Conservation (phyloP, 1,140 invertebrate species). For the Tetraneura akinire region DNA sequence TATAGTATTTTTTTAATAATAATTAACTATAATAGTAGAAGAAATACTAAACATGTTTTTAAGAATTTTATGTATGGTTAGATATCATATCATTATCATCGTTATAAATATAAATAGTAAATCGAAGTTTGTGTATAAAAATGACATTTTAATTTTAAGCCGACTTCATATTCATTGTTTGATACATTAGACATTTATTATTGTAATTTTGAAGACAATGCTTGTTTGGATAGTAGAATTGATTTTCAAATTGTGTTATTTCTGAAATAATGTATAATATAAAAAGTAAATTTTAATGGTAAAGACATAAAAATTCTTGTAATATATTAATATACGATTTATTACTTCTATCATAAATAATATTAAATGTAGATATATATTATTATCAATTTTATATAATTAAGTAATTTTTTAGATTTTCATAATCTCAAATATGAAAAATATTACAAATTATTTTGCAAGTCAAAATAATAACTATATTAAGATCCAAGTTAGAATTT, state of each 20-base stretch:
- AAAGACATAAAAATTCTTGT: not conserved
- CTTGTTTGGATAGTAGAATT: conserved; percentile 39
- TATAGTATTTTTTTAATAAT: no score
- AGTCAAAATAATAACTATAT: no score
- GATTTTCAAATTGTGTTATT: not conserved
- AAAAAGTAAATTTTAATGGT: not conserved
- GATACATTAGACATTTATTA: conserved; percentile 60
- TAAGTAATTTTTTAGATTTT: no score
- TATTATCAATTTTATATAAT: no score
- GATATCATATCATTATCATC: conserved; percentile 56
- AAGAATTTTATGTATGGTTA: conserved; percentile 52
- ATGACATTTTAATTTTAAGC: conserved; percentile 60
- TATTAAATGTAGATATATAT: no score
- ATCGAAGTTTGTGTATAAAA: conserved; percentile 59
- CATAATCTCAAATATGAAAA: no score
- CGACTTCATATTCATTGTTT: conserved; percentile 61
- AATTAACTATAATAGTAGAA: no score
- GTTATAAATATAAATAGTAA: conserved; percentile 57
- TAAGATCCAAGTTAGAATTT: no score
- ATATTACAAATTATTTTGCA: no score
- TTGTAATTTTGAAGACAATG: conserved; percentile 52
- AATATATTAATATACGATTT: no score
- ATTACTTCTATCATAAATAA: no score
- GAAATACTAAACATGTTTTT: no score
- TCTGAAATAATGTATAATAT: conserved; percentile 23